Percentiles rank a stretch among this genome's conserved stretches.
These are phyloP conservation scores for Drosophila tsacasi DNA, from an alignment of 1,140 invertebrate genomes.

Conservation along the genomic window DNA sequence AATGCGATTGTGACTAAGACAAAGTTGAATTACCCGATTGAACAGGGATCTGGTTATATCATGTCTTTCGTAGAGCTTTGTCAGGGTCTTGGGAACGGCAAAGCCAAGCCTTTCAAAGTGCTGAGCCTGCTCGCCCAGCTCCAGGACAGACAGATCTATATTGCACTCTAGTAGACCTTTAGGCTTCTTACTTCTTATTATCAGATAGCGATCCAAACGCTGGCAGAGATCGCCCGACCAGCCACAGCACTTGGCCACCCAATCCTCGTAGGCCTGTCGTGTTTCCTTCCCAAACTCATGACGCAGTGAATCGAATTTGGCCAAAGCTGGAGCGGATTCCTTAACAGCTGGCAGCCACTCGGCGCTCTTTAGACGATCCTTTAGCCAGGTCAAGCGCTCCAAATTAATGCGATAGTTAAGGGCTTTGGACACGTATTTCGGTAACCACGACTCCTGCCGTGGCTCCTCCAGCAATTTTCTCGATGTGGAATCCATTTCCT, in stretches of 20 bases:
- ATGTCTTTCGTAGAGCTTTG: constrained; percentile 88
- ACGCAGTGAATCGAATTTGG: constrained; percentile 64
- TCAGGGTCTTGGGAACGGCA: constrained; percentile 86
- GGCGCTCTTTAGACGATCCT: constrained; percentile 50
- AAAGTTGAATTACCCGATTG: constrained; percentile 91
- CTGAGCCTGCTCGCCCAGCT: constrained; percentile 74
- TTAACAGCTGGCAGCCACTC: constrained; percentile 73
- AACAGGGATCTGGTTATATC: constrained; percentile 89
- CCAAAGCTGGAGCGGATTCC: constrained; percentile 42
- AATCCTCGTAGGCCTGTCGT: constrained; percentile 86
- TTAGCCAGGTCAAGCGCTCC: constrained; percentile 67
- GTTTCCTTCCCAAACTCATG: constrained; percentile 63
- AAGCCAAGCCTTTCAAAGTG: constrained; percentile 86
- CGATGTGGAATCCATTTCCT: constrained; percentile 91
- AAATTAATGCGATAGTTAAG: constrained; percentile 68
- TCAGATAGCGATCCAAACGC: constrained; percentile 89
- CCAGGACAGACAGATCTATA: constrained; percentile 87
- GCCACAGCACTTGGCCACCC: constrained; percentile 86
- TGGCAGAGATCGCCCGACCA: constrained; percentile 85
- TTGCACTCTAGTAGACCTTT: constrained; percentile 91
- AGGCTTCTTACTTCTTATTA: constrained; percentile 88
- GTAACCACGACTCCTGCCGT: constrained; percentile 88
- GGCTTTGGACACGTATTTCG: constrained; percentile 88
- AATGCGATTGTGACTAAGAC: constrained; percentile 93
- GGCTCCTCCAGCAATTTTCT: constrained; percentile 88